These are phyloP conservation scores for Telmatochromis brichardi DNA, from an alignment of 2,113 vertebrate genomes.

Conservation along the genomic window DNA sequence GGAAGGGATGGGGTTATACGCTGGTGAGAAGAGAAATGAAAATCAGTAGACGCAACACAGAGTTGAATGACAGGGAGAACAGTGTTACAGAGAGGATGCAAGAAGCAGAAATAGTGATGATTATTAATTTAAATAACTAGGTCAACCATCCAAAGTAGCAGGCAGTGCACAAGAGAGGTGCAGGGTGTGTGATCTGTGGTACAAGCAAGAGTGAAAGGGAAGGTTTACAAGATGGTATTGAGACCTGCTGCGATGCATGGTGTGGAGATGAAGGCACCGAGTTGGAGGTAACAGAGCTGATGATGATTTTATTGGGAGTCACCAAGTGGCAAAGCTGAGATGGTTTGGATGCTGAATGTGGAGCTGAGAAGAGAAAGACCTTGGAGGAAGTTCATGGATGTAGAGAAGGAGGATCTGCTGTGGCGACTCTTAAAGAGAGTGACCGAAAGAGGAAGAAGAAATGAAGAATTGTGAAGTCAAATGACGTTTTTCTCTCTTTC, in stretches of 20 bases:
- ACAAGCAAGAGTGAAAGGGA: background rate
- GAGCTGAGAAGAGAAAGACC: background rate
- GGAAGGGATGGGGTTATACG: accelerated
- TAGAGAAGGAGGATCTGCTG: background rate
- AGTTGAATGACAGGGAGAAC: accelerated
- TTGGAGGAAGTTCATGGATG: background rate
- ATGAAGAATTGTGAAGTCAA: background rate
- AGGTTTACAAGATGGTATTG: accelerated
- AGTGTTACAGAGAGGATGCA: background rate
- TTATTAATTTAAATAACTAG: accelerated
- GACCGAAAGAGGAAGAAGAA: background rate
- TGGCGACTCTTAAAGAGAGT: accelerated
- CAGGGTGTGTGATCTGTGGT: background rate
- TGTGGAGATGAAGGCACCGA: accelerated
- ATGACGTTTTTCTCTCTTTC: background rate
- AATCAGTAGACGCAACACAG: background rate
- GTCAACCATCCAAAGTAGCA: background rate
- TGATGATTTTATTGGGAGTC: accelerated
- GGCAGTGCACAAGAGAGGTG: accelerated
- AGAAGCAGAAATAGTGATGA: background rate
- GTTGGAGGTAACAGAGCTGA: accelerated
- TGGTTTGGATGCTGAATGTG: background rate
- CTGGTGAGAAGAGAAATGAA: background rate
- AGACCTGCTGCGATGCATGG: accelerated
- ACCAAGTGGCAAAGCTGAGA: accelerated